These are phyloP conservation scores for Chroicocephalus ridibundus DNA, from an alignment of 2,113 vertebrate species.

Conservation along the genomic window DNA sequence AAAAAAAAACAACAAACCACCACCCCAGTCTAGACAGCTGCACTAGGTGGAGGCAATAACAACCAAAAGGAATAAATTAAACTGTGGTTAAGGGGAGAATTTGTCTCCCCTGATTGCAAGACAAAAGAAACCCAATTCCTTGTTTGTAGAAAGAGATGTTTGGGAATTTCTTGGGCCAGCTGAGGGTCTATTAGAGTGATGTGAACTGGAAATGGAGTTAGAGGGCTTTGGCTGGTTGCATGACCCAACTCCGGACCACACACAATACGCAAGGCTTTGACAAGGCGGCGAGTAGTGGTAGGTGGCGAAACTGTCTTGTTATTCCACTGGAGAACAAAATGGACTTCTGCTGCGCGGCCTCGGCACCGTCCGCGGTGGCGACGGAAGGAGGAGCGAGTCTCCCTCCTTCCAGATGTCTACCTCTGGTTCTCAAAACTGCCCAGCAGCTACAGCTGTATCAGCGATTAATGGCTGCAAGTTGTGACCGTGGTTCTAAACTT, in stretches of 20 bases:
- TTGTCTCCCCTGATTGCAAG: slow-evolving; percentile 58
- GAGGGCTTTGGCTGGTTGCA: slow-evolving; percentile 26
- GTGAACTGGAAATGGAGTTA: slow-evolving; percentile 57
- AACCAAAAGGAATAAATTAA: slow-evolving; percentile 64
- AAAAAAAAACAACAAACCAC: not conserved
- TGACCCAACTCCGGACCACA: slow-evolving; percentile 39
- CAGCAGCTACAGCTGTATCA: not conserved
- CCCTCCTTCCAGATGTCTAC: not conserved
- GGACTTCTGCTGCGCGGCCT: not conserved
- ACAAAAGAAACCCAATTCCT: slow-evolving; percentile 60
- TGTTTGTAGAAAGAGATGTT: slow-evolving; percentile 51
- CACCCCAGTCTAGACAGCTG: slow-evolving; percentile 62
- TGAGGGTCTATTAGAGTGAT: slow-evolving; percentile 39
- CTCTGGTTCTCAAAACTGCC: not conserved
- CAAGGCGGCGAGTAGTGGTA: not conserved
- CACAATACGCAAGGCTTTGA: not conserved
- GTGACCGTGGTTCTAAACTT: not conserved
- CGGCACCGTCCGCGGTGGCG: fast-evolving
- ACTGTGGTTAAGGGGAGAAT: slow-evolving; percentile 61
- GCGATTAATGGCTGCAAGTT: not conserved
- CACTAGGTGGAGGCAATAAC: slow-evolving; percentile 58
- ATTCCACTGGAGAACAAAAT: not conserved
- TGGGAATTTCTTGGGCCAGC: slow-evolving; percentile 31
- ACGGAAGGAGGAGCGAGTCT: fast-evolving
- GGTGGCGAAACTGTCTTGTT: not conserved